Conservation (phyloP, 2,113 vertebrate species). For the Capreolus pygargus region DNA sequence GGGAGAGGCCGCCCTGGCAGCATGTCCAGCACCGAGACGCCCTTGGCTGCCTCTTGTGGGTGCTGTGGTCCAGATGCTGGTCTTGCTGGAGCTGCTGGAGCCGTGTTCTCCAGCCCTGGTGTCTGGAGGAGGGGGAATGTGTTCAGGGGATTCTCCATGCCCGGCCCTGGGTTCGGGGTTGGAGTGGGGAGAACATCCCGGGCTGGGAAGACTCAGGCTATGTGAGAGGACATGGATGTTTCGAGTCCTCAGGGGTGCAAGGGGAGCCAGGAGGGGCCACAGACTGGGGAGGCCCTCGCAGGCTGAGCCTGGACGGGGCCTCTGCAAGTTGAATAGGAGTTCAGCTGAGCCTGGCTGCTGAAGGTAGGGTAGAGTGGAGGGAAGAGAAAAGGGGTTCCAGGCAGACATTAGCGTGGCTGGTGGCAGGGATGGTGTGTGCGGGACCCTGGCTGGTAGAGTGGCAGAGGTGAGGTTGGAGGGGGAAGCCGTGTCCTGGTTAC, state of each 20-base stretch:
- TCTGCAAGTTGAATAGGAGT: background rate
- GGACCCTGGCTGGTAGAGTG: background rate
- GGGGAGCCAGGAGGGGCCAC: background rate
- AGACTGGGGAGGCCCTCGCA: background rate
- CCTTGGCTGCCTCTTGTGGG: no score
- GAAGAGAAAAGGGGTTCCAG: background rate
- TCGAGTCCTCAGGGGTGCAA: accelerated
- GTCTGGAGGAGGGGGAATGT: background rate
- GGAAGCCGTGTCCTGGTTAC: accelerated
- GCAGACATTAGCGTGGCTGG: accelerated
- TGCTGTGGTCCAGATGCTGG: background rate
- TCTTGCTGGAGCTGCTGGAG: background rate
- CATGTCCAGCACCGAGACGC: background rate
- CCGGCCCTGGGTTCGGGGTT: background rate
- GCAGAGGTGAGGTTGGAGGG: accelerated
- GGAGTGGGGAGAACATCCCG: no score
- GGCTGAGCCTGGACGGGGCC: no score
- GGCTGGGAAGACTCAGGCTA: background rate
- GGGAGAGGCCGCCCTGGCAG: accelerated
- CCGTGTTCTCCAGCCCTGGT: background rate
- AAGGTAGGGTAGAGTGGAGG: background rate
- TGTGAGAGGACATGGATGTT: background rate
- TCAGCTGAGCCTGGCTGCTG: background rate
- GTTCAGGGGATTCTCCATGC: background rate
- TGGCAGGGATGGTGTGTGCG: accelerated